phyloP scores from a whole-genome alignment of 37 sponge, comb jelly and placozoan genomes.

The Chondrosia reniformis region DNA sequence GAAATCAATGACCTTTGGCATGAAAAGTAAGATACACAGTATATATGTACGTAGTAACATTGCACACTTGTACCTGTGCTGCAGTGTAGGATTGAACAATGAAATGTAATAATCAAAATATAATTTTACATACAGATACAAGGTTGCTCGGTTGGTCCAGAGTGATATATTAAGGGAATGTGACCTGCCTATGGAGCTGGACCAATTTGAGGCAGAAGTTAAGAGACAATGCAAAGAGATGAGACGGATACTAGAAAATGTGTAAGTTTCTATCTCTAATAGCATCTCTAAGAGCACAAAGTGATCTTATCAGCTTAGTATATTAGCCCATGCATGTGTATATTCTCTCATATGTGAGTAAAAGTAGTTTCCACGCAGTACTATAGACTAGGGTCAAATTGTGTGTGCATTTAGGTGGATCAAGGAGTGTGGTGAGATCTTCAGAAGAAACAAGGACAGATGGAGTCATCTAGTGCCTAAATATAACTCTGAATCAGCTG shows the following conservation, averaged over 20 bases:
- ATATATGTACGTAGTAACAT: too few species aligned
- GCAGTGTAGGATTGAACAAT: too few species aligned
- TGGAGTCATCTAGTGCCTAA: slow-evolving; percentile 86
- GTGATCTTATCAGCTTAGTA: neutral
- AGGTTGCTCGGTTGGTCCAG: slow-evolving; percentile 45
- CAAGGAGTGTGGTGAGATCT: slow-evolving; percentile 76
- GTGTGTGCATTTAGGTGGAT: slow-evolving; percentile 68
- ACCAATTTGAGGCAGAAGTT: slow-evolving; percentile 58
- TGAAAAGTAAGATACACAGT: slow-evolving; percentile 64
- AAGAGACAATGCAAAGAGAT: slow-evolving; percentile 53
- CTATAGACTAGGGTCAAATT: neutral
- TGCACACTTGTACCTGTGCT: neutral
- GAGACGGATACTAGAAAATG: slow-evolving; percentile 36
- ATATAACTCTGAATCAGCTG: slow-evolving; percentile 28
- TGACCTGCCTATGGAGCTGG: slow-evolving; percentile 42
- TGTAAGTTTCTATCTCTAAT: slow-evolving; percentile 28
- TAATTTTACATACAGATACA: slow-evolving; percentile 42
- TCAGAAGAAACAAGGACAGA: slow-evolving; percentile 44
- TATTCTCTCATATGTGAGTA: neutral
- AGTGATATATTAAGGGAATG: slow-evolving; percentile 27
- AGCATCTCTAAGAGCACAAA: neutral
- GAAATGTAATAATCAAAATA: too few species aligned
- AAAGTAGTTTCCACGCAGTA: too few species aligned
- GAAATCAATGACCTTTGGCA: slow-evolving; percentile 79
- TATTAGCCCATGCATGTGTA: neutral